Percentiles rank a stretch among this genome's conserved stretches.
Evolutionary conservation across 2,797 vertebrate genomes (phyloP).

Genomic region (Buceros bicornis): DNA sequence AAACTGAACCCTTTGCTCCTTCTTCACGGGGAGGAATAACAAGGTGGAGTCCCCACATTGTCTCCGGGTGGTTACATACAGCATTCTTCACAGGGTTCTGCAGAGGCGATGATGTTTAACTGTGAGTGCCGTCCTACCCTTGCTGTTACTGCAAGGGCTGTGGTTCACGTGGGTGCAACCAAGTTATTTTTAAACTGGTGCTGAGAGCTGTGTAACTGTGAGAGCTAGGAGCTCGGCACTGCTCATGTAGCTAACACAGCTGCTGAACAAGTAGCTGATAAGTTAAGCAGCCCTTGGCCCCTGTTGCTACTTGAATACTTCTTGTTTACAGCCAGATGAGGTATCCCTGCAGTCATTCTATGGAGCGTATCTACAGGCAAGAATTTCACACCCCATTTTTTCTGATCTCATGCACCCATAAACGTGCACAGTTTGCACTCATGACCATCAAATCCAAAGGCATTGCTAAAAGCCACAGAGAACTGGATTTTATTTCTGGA

Average conservation of each 20-base stretch:
- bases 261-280: not conserved
- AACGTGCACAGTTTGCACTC: not conserved
- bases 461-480: not conserved
- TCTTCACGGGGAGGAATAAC: not conserved
- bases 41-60: not conserved
- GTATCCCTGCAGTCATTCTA: not conserved
- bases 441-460: not conserved
- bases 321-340: not conserved
- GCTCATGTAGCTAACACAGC: not conserved
- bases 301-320: not conserved
- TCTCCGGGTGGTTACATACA: not conserved
- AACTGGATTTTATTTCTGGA: not conserved
- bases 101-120: not conserved
- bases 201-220: not conserved
- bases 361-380: not conserved
- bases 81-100: not conserved
- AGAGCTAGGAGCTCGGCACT: not conserved
- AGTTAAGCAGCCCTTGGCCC: not conserved
- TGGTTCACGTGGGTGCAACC: not conserved
- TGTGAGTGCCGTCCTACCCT: not conserved
- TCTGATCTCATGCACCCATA: not conserved
- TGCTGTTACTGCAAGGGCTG: not conserved
- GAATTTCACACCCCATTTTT: not conserved
- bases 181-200: not conserved
- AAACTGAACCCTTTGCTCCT: not conserved